These are phyloP conservation scores for Paradoxurus hermaphroditus DNA, from an alignment of 2,113 vertebrate genomes.

Conservation along the genomic window DNA sequence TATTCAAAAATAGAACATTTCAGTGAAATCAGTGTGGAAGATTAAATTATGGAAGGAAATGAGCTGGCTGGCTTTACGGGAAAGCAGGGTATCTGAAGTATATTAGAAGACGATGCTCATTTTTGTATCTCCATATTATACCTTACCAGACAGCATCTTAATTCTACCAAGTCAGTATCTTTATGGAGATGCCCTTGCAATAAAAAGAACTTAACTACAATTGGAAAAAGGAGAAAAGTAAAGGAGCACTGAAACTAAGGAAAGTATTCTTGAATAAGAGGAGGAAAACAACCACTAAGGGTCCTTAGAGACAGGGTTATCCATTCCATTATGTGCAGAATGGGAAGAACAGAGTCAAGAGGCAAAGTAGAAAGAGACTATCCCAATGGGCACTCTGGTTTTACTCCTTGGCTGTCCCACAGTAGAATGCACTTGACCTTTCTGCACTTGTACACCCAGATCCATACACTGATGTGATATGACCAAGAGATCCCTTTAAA, in stretches of 20 bases:
- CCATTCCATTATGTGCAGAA: not conserved
- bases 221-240: not conserved
- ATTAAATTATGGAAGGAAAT: not conserved
- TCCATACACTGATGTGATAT: not conserved
- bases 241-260: not conserved
- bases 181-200: not conserved
- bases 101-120: not conserved
- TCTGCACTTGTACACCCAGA: not conserved
- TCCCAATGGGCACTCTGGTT: not conserved
- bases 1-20: constrained; percentile 12
- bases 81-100: not conserved
- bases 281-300: not conserved
- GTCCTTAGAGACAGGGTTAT: not conserved
- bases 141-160: not conserved
- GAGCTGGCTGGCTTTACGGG: not conserved
- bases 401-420: not conserved
- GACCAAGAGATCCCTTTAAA: not conserved
- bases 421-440: not conserved
- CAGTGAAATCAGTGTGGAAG: constrained; percentile 6
- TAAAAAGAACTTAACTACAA: not conserved
- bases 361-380: not conserved
- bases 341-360: not conserved
- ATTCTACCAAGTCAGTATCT: not conserved
- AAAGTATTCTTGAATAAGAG: not conserved
- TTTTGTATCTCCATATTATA: not conserved